A percentile compares a stretch with the other conserved stretches of the same genome.
phyloP scores from a whole-genome alignment of 2,888 invertebrate species.

The Agrotis exclamationis region DNA sequence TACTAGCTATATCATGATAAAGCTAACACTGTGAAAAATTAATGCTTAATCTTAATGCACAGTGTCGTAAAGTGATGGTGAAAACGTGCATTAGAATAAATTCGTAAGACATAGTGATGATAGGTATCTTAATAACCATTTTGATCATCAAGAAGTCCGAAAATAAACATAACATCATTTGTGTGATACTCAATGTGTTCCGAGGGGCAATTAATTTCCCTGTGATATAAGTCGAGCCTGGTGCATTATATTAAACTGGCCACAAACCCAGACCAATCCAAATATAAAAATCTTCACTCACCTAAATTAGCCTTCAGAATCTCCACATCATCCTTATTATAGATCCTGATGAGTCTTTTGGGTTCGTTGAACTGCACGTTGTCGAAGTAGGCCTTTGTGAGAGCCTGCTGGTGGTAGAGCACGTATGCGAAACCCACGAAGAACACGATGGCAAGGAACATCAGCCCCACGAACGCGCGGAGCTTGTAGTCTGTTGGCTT shows the following conservation, averaged over 20 bases:
- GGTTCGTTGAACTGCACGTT: conserved; percentile 96
- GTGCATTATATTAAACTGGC: no score
- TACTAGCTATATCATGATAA: no score
- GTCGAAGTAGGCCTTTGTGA: conserved; percentile 95
- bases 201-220: no score
- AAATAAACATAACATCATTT: no score
- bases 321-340: conserved; percentile 93
- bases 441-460: conserved; percentile 95
- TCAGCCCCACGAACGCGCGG: conserved; percentile 94
- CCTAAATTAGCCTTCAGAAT: conserved; percentile 93
- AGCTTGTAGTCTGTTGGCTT: conserved; percentile 95
- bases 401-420: conserved; percentile 95
- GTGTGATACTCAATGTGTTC: no score
- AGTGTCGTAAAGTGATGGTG: no score
- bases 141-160: background rate
- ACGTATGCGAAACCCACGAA: conserved; percentile 96
- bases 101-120: no score
- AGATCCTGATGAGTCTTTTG: conserved; percentile 94
- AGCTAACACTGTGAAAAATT: no score
- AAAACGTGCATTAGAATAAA: no score
- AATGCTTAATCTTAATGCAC: no score
- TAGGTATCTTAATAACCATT: background rate
- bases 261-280: no score
- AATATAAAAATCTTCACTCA: conserved; percentile 62
- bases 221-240: no score